Conservation (phyloP, 2,888 invertebrate genomes). For the Steinernema hermaphroditum region DNA sequence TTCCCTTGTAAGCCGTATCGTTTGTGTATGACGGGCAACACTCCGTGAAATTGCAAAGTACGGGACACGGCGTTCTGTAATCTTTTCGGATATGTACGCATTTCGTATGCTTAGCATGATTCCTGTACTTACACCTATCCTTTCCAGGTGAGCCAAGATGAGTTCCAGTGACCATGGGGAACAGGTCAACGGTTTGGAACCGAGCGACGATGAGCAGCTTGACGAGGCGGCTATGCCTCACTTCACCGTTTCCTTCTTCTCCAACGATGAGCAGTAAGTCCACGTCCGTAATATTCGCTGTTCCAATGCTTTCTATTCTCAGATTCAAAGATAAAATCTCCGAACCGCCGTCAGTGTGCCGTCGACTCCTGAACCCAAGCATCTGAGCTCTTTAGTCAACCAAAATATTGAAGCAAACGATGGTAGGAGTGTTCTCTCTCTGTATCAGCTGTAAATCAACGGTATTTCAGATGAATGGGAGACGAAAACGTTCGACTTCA, state of each 20-base stretch:
- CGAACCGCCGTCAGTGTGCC: constrained; percentile 52
- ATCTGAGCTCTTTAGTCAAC: constrained; percentile 61
- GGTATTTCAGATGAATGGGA: constrained; percentile 55
- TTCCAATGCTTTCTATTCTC: constrained; percentile 30
- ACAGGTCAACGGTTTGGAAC: background rate
- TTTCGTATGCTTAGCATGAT: too few species aligned
- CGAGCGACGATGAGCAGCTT: constrained; percentile 7
- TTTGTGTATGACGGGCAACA: too few species aligned
- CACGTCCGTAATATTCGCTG: constrained; percentile 15
- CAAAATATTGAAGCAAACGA: constrained; percentile 47
- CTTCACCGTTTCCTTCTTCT: constrained; percentile 48
- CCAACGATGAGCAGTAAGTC: constrained; percentile 42
- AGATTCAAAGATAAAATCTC: constrained; percentile 36
- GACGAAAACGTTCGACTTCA: constrained; percentile 56
- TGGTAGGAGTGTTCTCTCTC: too few species aligned
- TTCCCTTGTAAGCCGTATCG: too few species aligned
- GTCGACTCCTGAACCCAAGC: constrained; percentile 44
- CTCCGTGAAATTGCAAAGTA: too few species aligned
- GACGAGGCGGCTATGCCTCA: constrained; percentile 33
- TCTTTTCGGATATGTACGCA: too few species aligned
- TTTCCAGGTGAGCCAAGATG: constrained; percentile 7
- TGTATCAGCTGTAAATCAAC: too few species aligned
- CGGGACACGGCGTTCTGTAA: too few species aligned
- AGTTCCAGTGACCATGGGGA: background rate
- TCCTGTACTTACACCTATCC: background rate